phyloP scores from a whole-genome alignment of 2,888 invertebrate species.

The Sinohyriopsis cumingii region DNA sequence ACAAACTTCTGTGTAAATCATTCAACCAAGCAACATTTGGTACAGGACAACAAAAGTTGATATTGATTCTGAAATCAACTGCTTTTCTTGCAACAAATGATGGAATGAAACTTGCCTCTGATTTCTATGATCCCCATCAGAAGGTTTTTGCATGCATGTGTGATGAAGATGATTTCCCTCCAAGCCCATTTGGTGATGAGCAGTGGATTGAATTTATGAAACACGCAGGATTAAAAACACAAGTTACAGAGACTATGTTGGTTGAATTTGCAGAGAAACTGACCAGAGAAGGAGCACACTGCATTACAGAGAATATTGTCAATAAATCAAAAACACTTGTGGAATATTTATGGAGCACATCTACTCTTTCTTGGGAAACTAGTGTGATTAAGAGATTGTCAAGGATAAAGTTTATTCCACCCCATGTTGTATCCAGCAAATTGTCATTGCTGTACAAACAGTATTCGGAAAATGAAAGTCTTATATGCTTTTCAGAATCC shows the following conservation, averaged over 20 bases:
- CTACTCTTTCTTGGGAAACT: constrained; percentile 6
- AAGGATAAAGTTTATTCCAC: background rate
- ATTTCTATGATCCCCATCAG: constrained; percentile 9
- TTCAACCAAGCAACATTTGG: too few species aligned
- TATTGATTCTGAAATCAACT: constrained; percentile 3
- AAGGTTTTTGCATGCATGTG: constrained; percentile 15
- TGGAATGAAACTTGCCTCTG: constrained; percentile 8
- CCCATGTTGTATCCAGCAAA: background rate
- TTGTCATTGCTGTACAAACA: background rate
- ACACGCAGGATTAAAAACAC: constrained; percentile 19
- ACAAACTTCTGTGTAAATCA: background rate
- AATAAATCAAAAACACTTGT: constrained; percentile 16
- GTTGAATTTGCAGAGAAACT: constrained; percentile 26
- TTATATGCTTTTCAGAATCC: constrained; percentile 13
- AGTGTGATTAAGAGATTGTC: background rate
- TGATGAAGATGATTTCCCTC: constrained; percentile 13
- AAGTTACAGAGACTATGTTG: constrained; percentile 18
- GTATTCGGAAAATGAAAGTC: background rate
- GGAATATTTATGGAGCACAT: constrained; percentile 5
- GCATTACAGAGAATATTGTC: constrained; percentile 3
- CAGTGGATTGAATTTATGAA: constrained; percentile 26
- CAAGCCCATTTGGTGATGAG: constrained; percentile 2
- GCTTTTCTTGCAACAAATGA: constrained; percentile 11
- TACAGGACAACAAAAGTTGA: constrained; percentile 1
- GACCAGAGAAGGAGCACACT: constrained; percentile 3